Conservation (phyloP, 2,113 vertebrate species). For the Malurus cyaneus region DNA sequence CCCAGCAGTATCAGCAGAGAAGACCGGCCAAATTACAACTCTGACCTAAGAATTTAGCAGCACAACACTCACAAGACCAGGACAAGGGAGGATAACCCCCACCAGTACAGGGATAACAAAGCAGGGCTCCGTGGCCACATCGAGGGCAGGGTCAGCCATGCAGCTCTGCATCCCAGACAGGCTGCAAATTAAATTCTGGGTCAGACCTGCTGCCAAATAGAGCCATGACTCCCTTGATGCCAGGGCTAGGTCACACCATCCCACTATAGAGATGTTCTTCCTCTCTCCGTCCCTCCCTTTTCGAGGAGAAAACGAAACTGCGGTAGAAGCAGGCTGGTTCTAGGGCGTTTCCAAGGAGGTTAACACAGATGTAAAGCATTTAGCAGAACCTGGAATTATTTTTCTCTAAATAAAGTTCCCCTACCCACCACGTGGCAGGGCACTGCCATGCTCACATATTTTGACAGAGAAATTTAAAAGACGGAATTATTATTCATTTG, state of each 20-base stretch:
- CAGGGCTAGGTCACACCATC: background rate
- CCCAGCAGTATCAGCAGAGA: background rate
- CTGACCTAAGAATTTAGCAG: background rate
- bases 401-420: background rate
- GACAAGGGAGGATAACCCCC: background rate
- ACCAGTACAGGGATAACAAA: background rate
- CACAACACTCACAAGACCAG: background rate
- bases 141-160: fast-evolving
- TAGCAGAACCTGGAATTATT: background rate
- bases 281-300: background rate
- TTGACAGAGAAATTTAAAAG: background rate
- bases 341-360: background rate
- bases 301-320: background rate
- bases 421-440: background rate
- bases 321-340: background rate
- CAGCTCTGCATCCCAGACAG: background rate
- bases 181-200: background rate
- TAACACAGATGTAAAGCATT: background rate
- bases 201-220: background rate
- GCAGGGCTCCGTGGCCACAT: fast-evolving
- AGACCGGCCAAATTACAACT: background rate
- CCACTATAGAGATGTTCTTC: background rate
- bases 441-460: background rate
- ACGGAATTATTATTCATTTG: background rate
- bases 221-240: background rate